Evolutionary conservation across 2,888 invertebrate species (phyloP), one percentile per base, ranked within the genome.

Genomic region (Neocrepidodera transversa): DNA sequence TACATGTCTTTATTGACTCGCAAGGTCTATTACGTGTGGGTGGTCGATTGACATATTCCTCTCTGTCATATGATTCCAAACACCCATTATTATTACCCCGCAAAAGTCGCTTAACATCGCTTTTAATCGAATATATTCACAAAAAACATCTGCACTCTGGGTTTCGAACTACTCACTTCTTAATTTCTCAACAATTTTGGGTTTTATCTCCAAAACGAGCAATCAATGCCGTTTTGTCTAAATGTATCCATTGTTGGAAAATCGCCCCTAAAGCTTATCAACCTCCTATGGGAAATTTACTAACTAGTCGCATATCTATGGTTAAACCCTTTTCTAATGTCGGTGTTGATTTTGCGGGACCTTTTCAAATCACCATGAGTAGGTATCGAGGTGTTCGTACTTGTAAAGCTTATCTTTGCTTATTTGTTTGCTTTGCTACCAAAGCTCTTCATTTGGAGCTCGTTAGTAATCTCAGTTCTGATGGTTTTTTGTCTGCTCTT

Each of bases 1-100:
- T 52, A 7, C 7, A 28, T 20, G 26, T 28, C 38, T 48, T 52
- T 40, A 23, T 52, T 1, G 40, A 58, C 14, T 28, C 48, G 30
- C 1, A 4, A 4, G 55, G 52, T 11, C 13, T 56, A 7, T 38
- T 64, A 4, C 8, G 28, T 8, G 10, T 28, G 3, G 28, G 28
- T 7, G 2, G 28, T 2, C 2, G 28, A 7, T 10, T 28, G 6
- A 5, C 6, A 10, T 28, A 28, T 23, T 59, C 62, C 1, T 1
- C 14, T 16, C 20, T 66, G 14, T 10, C 20, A 28, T 48, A 36
- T 48, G 54, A 61, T 40, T 47, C 49, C 40, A 66, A 66, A 23
- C 58, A 62, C 45, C 28, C 28, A 2, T 8, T 2, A 7, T 2
- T 28, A 8, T 8, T 4, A 28, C 5, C 28, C 28, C 6, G 28